phyloP scores from a whole-genome alignment of 2,888 invertebrate genomes.

The Tupiocoris notatus region DNA sequence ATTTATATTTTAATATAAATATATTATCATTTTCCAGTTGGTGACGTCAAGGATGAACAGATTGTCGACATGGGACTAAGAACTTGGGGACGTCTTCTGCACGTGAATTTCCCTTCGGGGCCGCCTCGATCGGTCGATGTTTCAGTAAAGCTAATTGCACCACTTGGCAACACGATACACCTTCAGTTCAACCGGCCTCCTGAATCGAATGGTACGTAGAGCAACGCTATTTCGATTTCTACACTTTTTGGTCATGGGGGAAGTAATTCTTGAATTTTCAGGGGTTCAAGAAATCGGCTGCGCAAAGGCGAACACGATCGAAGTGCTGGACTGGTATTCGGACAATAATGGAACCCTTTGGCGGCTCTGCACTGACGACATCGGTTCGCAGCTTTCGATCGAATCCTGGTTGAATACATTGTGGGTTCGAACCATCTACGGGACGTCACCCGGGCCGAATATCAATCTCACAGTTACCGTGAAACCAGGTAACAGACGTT shows the following conservation, averaged over 20 bases:
- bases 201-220: conserved; percentile 40
- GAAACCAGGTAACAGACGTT: conserved; percentile 57
- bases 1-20: too few relatives aligned
- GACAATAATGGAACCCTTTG: conserved; percentile 69
- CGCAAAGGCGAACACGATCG: conserved; percentile 57
- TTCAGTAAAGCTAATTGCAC: conserved; percentile 60
- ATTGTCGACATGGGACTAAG: conserved; percentile 51
- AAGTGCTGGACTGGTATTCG: conserved; percentile 67
- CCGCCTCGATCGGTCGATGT: conserved; percentile 59
- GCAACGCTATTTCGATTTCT: neutral
- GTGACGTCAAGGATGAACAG: conserved; percentile 51
- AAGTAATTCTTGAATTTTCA: conserved; percentile 40
- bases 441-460: conserved; percentile 53
- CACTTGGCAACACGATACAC: conserved; percentile 58
- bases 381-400: conserved; percentile 57
- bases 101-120: conserved; percentile 62
- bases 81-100: conserved; percentile 57
- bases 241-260: conserved; percentile 26
- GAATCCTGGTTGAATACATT: conserved; percentile 69
- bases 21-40: conserved; percentile 37
- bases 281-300: conserved; percentile 49
- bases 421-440: conserved; percentile 59
- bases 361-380: conserved; percentile 61
- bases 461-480: conserved; percentile 65
- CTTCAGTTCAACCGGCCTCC: conserved; percentile 52